Evolutionary conservation across 53 echinoderm and acorn worm species (phyloP), one percentile per base, ranked within the genome.

Genomic region (Pentamera pediparva): DNA sequence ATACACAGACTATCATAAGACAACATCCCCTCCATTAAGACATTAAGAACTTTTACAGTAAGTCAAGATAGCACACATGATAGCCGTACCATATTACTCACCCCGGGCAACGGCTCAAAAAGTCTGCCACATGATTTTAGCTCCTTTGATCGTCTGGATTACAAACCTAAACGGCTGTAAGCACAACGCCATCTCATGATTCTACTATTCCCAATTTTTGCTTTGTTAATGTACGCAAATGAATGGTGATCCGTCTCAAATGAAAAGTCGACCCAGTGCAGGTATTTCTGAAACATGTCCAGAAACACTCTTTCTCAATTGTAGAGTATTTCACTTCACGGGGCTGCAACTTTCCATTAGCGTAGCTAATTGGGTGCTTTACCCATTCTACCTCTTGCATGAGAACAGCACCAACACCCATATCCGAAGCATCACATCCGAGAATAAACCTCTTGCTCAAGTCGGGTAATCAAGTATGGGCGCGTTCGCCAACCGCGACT

Each of bases 351-450:
- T 50, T 50, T 50, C 50, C 39, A 35, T 60, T 80, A 4, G n/a
- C n/a, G 72, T 61, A 34, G 57, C 69, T n/a, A n/a, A n/a, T n/a
- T n/a, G n/a, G n/a, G n/a, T n/a, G n/a, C n/a, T n/a, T n/a, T n/a
- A n/a, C n/a, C 18, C 37, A 35, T 0, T 70, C 45, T 25, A 59
- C 67, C 8, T 65, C 65, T 67, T 69, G 51, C 13, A 37, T 5
- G 36, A 28, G 36, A 20, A 48, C 69, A 8, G 30, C 47, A 37
- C 12, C 25, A 26, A 79, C 36, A 0, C 69, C 69, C 51, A 79
- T 41, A 56, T 79, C 79, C 4, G 64, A 78, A 4, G 78, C 78
- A 64, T 77, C 78, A 26, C 37, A 36, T 18, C 60, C 24, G 19
- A 77, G n/a, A 25, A 77, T 32, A 21, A n/a, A n/a, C n/a, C n/a